Conservation (phyloP, 2,888 invertebrate species). For the Ctenicera cuprea region DNA sequence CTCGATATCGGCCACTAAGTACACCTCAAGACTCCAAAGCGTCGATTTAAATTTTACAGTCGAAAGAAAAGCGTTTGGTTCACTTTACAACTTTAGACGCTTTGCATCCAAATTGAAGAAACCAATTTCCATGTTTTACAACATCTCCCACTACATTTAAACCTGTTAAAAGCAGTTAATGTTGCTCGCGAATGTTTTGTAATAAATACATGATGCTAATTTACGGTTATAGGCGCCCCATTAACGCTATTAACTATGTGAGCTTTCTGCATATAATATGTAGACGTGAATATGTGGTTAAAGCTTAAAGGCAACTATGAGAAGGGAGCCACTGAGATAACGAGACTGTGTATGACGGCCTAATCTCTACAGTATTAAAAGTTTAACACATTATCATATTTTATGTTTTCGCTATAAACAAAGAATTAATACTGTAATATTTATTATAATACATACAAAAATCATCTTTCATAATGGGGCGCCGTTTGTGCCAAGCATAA, state of each 20-base stretch:
- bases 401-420: too few relatives aligned
- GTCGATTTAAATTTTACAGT: conserved; percentile 25
- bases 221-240: neutral
- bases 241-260: conserved; percentile 9
- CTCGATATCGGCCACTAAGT: conserved; percentile 1
- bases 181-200: neutral
- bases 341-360: neutral
- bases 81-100: conserved; percentile 17
- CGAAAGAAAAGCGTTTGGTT: neutral
- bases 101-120: conserved; percentile 33
- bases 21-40: conserved; percentile 1
- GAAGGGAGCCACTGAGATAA: neutral
- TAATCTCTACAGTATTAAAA: neutral
- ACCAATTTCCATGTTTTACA: conserved; percentile 21
- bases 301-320: neutral
- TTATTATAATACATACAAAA: too few relatives aligned
- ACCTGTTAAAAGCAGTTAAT: neutral
- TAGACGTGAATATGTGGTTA: neutral
- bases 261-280: conserved; percentile 11
- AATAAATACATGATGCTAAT: conserved; percentile 19
- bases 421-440: too few relatives aligned
- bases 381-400: too few relatives aligned
- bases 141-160: neutral
- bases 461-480: too few relatives aligned
- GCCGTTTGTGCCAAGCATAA: too few relatives aligned